Base-by-base conservation (phyloP, 2,797 vertebrate genomes). In the Paramormyrops hopkinsi region DNA sequence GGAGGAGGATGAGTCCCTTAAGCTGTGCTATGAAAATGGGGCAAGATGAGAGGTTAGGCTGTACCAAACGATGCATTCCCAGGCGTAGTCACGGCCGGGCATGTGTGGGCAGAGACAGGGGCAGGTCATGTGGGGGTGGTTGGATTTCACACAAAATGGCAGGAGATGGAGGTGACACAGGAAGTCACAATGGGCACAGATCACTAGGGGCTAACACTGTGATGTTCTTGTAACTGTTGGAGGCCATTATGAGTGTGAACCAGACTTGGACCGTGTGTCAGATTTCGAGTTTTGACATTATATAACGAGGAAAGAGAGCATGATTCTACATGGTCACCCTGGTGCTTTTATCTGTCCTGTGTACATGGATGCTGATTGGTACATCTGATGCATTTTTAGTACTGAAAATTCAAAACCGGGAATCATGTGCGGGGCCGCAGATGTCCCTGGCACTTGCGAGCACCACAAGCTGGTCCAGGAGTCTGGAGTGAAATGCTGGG, bases 1-100 rank as follows among this genome's bases (percentile, higher is more conserved):
- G 51, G 82, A 44, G 69, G n/a, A 33, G 69, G 50, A 25, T 51
- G n/a, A 48, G 17, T 2, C 29, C 56, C 22, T 25, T 84, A 82
- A 83, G 48, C 69, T 9, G n/a, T 62, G 54, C 46, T 48, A 56
- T 41, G 48, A 88, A 44, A 88, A 89, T 44, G 54, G 56, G 87
- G 33, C 56, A 85, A 54, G 33, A 84, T 54, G 56, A 89, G 82
- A 89, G 56, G 69, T 90, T 90, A 88, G 79, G 79, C 86, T 82
- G 22, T 4, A 19, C 56, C 41, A 56, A 88, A 62, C 50, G 69
- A 88, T n/a, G 69, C 51, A 19, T 65, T 76, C 54, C 50, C 25
- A 50, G 86, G 22, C 79, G 3, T 41, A 50, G 14, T 11, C 48
- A 37, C 7, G 53, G 53, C 6, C 19, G 53, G 19, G 86, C 12